Evolutionary conservation across 2,888 invertebrate species (phyloP).

Genomic region (Catocala nupta): DNA sequence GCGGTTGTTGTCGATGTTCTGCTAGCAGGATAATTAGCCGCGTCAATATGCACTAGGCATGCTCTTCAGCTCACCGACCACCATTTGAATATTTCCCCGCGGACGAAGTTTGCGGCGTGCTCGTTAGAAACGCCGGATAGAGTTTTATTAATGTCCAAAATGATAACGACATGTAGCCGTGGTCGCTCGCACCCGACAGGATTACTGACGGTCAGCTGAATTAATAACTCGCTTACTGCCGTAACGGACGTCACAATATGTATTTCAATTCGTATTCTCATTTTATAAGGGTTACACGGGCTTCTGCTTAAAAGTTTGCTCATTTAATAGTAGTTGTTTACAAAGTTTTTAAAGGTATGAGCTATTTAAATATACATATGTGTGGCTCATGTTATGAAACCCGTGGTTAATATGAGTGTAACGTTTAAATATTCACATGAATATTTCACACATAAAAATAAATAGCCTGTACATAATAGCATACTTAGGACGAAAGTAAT

Average conservation of each 20-base stretch:
- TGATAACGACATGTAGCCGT: conserved; percentile 75
- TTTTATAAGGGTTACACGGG: conserved; percentile 61
- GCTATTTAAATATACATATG: conserved; percentile 15
- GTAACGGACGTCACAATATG: conserved; percentile 60
- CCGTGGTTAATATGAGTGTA: conserved; percentile 21
- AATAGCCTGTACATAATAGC: conserved; percentile 8
- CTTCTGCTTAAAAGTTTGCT: conserved; percentile 57
- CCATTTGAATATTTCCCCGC: conserved; percentile 72
- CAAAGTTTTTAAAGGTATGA: conserved; percentile 30
- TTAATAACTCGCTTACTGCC: conserved; percentile 72
- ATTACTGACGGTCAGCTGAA: conserved; percentile 74
- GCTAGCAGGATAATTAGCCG: conserved; percentile 64
- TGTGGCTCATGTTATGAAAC: conserved; percentile 14
- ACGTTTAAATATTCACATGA: conserved; percentile 5
- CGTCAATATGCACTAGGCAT: conserved; percentile 67
- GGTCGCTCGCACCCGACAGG: conserved; percentile 60
- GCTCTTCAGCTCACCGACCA: conserved; percentile 42
- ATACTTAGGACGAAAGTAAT: conserved; percentile 40
- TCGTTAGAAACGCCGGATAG: conserved; percentile 68
- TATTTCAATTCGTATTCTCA: conserved; percentile 70
- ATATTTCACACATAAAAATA: neutral
- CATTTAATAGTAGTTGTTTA: conserved; percentile 43
- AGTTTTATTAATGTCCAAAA: conserved; percentile 81
- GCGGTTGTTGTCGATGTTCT: conserved; percentile 7
- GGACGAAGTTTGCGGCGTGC: conserved; percentile 67